Percentiles rank a stretch among this genome's conserved stretches.
phyloP scores from a whole-genome alignment of 2,113 vertebrate genomes.

The Tragelaphus strepsiceros region DNA sequence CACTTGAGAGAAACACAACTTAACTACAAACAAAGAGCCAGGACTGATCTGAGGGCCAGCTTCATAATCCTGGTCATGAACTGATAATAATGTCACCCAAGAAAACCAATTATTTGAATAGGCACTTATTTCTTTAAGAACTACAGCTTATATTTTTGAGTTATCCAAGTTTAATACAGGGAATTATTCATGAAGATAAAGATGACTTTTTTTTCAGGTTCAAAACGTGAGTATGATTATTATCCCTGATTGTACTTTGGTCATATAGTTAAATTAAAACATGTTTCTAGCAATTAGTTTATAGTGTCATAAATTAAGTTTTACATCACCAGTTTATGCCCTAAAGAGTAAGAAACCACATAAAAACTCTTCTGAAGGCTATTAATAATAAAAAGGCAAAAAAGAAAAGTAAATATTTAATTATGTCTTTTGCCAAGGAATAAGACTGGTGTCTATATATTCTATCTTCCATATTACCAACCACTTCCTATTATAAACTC shows the following conservation, averaged over 20 bases:
- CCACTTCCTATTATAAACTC: conserved; percentile 52
- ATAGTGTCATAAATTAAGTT: conserved; percentile 8
- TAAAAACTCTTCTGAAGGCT: conserved; percentile 46
- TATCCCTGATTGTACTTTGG: conserved; percentile 25
- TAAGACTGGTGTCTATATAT: conserved; percentile 68
- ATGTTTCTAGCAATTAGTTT: conserved; percentile 44
- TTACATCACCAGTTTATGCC: conserved; percentile 57
- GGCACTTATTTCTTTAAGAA: conserved; percentile 6
- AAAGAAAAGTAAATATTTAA: conserved; percentile 76
- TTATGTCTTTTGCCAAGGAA: conserved; percentile 61
- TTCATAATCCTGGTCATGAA: not conserved
- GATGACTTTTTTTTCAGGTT: not conserved
- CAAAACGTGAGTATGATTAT: conserved; percentile 45
- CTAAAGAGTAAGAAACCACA: conserved; percentile 58
- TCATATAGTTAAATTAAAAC: conserved; percentile 31
- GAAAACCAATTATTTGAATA: not conserved
- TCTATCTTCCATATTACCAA: conserved; percentile 47
- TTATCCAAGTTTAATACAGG: not conserved
- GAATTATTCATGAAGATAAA: conserved; percentile 41
- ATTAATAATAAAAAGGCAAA: conserved; percentile 64
- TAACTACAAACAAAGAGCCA: not conserved
- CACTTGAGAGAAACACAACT: not conserved
- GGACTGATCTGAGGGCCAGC: not conserved
- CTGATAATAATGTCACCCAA: not conserved
- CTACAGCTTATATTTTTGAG: not conserved